Conservation (phyloP, 2,113 vertebrate genomes). For the Sinocyclocheilus grahami region DNA sequence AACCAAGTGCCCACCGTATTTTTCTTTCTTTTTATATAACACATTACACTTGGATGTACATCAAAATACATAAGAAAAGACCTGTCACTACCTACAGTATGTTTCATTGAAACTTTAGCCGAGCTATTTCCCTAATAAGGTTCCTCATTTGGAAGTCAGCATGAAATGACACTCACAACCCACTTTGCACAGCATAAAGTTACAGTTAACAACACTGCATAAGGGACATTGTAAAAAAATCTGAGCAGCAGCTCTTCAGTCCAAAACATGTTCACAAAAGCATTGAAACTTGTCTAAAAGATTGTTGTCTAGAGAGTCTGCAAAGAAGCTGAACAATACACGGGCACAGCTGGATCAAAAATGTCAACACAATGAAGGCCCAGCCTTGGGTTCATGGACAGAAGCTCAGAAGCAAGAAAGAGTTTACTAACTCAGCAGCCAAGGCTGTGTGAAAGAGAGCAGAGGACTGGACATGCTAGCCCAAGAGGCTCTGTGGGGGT, state of each 20-base stretch:
- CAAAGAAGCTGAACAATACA: constrained; percentile 4
- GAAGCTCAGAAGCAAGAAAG: constrained; percentile 30
- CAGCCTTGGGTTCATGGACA: constrained; percentile 22
- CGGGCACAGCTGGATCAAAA: neutral
- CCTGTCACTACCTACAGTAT: neutral
- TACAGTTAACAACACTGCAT: neutral
- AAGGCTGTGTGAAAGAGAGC: constrained; percentile 16
- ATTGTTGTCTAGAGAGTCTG: neutral
- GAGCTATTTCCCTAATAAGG: neutral
- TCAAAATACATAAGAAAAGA: neutral
- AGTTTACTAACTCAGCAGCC: neutral
- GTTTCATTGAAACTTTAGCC: neutral
- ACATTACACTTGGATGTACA: neutral
- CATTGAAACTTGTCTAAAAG: neutral
- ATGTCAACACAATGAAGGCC: neutral
- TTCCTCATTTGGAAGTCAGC: neutral
- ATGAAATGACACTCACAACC: neutral
- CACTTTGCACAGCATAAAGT: neutral
- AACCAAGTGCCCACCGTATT: neutral
- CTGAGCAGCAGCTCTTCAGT: neutral
- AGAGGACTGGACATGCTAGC: constrained; percentile 9
- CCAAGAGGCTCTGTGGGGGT: constrained; percentile 6
- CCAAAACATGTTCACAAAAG: constrained; percentile 9
- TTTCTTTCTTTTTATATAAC: neutral
- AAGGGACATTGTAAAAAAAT: constrained; percentile 1